Base-by-base conservation (phyloP, 2,888 invertebrate species). In the Orthosia incerta region DNA sequence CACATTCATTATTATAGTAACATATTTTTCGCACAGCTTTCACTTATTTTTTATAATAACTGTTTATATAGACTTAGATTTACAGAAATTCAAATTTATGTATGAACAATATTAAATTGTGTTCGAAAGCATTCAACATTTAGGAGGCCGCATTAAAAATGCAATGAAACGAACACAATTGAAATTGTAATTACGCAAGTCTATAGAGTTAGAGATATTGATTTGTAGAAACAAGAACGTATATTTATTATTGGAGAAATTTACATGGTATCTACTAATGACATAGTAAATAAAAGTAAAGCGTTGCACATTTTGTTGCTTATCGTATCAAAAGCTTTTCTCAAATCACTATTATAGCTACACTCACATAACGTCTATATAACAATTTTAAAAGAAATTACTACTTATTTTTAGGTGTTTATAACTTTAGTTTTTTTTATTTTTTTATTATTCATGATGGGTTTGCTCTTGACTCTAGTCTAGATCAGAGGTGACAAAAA, bases 111-210 rank as follows among this genome's bases (percentile, higher is more conserved):
- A 23, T 53, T 50, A 31, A 31, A 31, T 31, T 31, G 53, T 48
- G 59, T 61, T 72, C 31, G 53, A 72, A 59, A 62, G 57, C 26
- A 26, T 26, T 26, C 26, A 26, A 4, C 61, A 74, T 78, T 87
- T 86, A 81, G 79, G 76, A 81, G 16, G 70, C 83, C 56, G 63
- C 60, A 56, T 72, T 68, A 74, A 82, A 80, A 77, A 39, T 56
- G 65, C 70, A 70, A 66, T 73, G 77, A 82, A 86, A 79, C 69
- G 20, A 71, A 71, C 46, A 77, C 50, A 73, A 70, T 72, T 68
- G 51, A 62, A 80, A 84, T 79, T 79, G 18, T 74, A 71, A 76
- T 76, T 31, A 56, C n/a, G 46, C 23, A 7, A 12, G 20, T 68
- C 20, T 53, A 53, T 7, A 31, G 3, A n/a, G 4, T 15, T 5